phyloP scores from a whole-genome alignment of 1,140 invertebrate genomes.

The Physella acuta region DNA sequence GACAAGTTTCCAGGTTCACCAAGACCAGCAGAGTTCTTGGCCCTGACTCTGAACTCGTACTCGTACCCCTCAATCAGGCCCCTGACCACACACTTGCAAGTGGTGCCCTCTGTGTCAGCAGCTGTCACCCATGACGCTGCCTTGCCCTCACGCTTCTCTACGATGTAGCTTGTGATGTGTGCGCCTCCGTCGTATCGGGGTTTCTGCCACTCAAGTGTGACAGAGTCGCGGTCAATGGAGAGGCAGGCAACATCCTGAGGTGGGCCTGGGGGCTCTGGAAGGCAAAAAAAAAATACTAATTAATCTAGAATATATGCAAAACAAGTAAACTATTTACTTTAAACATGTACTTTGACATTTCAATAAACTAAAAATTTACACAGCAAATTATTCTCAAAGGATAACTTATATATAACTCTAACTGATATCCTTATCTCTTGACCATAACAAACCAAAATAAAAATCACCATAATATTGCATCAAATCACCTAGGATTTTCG shows the following conservation, averaged over 20 bases:
- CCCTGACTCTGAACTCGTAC: slow-evolving; percentile 94
- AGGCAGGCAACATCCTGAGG: slow-evolving; percentile 82
- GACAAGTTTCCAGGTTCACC: slow-evolving; percentile 90
- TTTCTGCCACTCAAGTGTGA: slow-evolving; percentile 52
- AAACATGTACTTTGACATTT: no score
- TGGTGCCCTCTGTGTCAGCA: slow-evolving; percentile 40
- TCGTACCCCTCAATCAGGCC: slow-evolving; percentile 89
- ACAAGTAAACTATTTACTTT: slow-evolving; percentile 9
- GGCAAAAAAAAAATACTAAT: slow-evolving; percentile 5
- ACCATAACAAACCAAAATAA: no score
- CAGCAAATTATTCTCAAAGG: no score
- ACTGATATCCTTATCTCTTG: no score
- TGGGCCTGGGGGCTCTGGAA: slow-evolving; percentile 78
- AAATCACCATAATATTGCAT: no score
- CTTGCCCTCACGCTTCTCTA: slow-evolving; percentile 64
- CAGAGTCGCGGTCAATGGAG: slow-evolving; percentile 59
- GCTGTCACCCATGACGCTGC: slow-evolving; percentile 87
- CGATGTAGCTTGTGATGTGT: slow-evolving; percentile 50
- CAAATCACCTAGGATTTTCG: no score
- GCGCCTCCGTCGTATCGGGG: slow-evolving; percentile 56
- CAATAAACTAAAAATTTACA: no score
- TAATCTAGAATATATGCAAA: slow-evolving; percentile 18
- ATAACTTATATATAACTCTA: no score
- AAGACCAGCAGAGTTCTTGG: slow-evolving; percentile 90
- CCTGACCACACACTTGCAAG: slow-evolving; percentile 77